Conservation (phyloP, 2,797 vertebrate species). For the Salmo trutta region DNA sequence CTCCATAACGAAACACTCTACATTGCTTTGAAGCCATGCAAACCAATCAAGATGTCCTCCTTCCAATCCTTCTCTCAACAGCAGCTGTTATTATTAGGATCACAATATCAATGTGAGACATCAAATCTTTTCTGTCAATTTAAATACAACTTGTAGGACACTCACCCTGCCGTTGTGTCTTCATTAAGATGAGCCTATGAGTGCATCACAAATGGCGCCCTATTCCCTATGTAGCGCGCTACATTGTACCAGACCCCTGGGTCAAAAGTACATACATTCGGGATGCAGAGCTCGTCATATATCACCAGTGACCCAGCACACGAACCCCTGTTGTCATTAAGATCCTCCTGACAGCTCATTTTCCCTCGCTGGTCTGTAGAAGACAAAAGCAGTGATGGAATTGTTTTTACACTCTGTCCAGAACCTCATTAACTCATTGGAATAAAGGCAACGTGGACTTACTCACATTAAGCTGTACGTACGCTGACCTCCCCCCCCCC, state of each 20-base stretch:
- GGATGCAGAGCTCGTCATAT: constrained; percentile 52
- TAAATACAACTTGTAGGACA: constrained; percentile 34
- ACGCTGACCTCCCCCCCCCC: background rate
- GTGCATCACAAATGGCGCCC: too few relatives aligned
- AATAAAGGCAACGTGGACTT: constrained; percentile 78
- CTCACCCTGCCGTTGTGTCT: constrained; percentile 51
- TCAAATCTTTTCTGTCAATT: background rate
- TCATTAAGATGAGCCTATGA: too few relatives aligned
- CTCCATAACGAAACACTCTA: background rate
- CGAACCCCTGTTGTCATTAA: constrained; percentile 7
- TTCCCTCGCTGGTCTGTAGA: constrained; percentile 60
- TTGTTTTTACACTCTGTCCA: constrained; percentile 58
- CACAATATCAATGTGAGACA: background rate
- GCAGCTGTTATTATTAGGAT: constrained; percentile 3
- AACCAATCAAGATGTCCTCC: background rate
- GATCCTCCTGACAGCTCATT: constrained; percentile 73
- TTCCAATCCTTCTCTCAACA: constrained; percentile 22
- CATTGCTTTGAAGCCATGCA: background rate
- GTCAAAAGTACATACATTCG: too few relatives aligned
- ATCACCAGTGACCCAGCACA: constrained; percentile 57
- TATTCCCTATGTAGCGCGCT: too few relatives aligned
- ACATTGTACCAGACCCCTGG: too few relatives aligned
- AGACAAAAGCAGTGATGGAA: constrained; percentile 73
- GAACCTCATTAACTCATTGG: constrained; percentile 78
- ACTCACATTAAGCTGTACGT: constrained; percentile 72